Conservation (phyloP, 2,113 vertebrate species). For the Aspidoscelis tigris region DNA sequence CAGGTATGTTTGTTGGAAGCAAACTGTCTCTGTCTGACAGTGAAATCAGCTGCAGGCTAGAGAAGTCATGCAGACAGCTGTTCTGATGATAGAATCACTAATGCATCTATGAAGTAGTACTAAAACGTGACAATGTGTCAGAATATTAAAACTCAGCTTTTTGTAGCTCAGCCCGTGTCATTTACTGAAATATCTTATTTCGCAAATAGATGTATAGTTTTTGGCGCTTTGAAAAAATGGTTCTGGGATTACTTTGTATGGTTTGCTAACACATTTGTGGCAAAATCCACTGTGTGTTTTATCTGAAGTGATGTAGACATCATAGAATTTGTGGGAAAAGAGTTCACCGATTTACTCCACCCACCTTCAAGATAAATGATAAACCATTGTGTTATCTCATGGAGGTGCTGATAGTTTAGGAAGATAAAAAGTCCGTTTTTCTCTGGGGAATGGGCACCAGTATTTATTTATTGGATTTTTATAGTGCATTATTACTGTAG, state of each 20-base stretch:
- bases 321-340: not conserved
- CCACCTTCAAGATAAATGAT: not conserved
- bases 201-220: not conserved
- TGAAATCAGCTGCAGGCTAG: constrained; percentile 16
- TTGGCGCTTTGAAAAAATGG: not conserved
- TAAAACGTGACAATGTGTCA: not conserved
- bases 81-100: constrained; percentile 12
- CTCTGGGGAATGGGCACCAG: not conserved
- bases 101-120: constrained; percentile 7
- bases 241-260: not conserved
- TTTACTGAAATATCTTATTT: constrained; percentile 6
- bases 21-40: not conserved
- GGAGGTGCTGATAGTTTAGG: not conserved
- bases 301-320: not conserved
- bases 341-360: not conserved
- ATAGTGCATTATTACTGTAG: not conserved
- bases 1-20: constrained; percentile 23
- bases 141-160: not conserved
- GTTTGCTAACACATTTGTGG: not conserved
- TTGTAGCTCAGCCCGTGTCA: not conserved
- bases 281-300: not conserved
- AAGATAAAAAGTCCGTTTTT: not conserved
- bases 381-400: not conserved
- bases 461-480: not conserved
- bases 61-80: constrained; percentile 1